These are phyloP conservation scores for Parapsyche elsis DNA, from an alignment of 1,140 invertebrate species.

Conservation along the genomic window DNA sequence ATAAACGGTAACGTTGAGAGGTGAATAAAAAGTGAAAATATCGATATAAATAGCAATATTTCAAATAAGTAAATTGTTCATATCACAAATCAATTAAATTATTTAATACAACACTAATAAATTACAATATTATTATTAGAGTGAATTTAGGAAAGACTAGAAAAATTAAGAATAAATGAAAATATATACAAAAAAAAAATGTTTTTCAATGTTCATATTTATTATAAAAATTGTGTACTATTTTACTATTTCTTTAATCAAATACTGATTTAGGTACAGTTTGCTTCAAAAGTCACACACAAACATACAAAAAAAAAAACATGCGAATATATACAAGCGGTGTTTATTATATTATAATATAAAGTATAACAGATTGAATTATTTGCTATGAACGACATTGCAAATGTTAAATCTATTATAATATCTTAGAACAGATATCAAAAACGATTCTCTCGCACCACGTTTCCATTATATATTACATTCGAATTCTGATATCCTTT, in stretches of 20 bases:
- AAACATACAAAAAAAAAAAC: neutral
- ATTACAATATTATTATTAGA: neutral
- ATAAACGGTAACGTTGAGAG: conserved; percentile 19
- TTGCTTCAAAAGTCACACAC: neutral
- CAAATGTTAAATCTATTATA: conserved; percentile 6
- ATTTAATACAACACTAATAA: conserved; percentile 15
- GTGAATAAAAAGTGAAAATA: conserved; percentile 8
- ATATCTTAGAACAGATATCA: conserved; percentile 28
- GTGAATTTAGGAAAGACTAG: conserved; percentile 30
- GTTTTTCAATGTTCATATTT: neutral
- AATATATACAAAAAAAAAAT: neutral
- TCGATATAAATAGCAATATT: neutral
- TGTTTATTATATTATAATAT: no score
- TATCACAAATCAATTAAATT: conserved; percentile 17
- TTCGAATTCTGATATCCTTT: conserved; percentile 71
- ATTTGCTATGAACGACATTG: neutral
- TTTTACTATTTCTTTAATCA: conserved; percentile 12
- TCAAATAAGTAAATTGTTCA: neutral
- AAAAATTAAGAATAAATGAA: conserved; percentile 9
- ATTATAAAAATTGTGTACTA: no score
- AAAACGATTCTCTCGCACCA: neutral
- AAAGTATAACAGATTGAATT: neutral
- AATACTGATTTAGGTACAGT: conserved; percentile 44
- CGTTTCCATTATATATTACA: conserved; percentile 68
- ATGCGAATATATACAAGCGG: neutral